Evolutionary conservation across 2,113 vertebrate genomes (phyloP), one percentile per base, ranked within the genome.

Genomic region (Alectura lathami): DNA sequence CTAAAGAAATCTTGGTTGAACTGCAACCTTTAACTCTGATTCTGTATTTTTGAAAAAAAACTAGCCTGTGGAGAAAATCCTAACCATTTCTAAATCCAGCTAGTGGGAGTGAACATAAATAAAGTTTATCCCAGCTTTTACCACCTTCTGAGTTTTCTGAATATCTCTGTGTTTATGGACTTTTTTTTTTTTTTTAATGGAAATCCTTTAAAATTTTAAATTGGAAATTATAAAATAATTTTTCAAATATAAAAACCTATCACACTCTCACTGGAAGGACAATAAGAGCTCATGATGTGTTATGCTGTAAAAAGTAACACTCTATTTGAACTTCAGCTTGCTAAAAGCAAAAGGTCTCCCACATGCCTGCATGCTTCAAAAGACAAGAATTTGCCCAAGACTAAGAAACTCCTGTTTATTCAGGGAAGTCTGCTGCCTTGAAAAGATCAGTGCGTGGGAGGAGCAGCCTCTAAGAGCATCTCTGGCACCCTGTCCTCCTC

Each of bases 321-420:
- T 59, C 10, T 36, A 43, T 50, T 73, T 66, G 72, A 88, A 90
- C 36, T 76, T 88, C 59, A 83, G 30, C 30, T 79, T 79, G n/a
- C 75, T 77, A 54, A 77, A 74, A 59, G 50, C 86, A 80, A 64
- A n/a, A 79, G 47, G 54, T 42, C 15, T 91, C n/a, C 70, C 3
- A 0, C 7, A 74, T 5, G 36, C 15, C 26, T 7, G 3, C 21
- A 54, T 0, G 0, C 50, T 90, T 80, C 21, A 73, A 62, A 82
- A 84, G 36, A 6, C 1, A 74, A 34, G 14, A 86, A 70, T 21
- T 30, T 51, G 20, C 12, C 22, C 27, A 79, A 48, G 47, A 63
- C 13, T 48, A 62, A 82, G 57, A 76, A 47, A 64, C 42, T 88
- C 50, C 16, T 47, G 13, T 75, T 82, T 72, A 60, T 56, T 15